Evolutionary conservation across 2,888 invertebrate genomes (phyloP).

Genomic region (Antheraea assamensis): DNA sequence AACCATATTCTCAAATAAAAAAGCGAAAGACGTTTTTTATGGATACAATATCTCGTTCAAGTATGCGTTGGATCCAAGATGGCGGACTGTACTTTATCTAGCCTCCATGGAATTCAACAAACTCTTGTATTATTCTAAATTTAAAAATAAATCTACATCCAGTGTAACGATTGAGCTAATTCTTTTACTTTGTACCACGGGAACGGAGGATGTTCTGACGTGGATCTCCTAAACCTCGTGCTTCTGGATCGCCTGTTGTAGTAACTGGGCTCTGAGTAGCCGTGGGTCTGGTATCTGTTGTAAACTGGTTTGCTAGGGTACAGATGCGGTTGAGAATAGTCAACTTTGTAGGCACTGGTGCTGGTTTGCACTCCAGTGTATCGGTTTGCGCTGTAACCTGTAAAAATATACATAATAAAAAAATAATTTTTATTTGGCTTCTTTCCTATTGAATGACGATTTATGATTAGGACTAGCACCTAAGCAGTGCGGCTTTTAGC

Average conservation of each 20-base stretch:
- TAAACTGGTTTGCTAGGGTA: conserved; percentile 73
- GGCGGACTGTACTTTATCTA: conserved; percentile 45
- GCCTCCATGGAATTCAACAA: conserved; percentile 76
- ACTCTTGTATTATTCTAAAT: conserved; percentile 50
- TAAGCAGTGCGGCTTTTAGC: too few species aligned
- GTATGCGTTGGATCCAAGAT: conserved; percentile 75
- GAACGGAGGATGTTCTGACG: conserved; percentile 83
- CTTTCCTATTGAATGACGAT: neutral
- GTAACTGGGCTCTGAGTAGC: conserved; percentile 62
- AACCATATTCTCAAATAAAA: conserved; percentile 44
- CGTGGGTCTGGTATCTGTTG: conserved; percentile 72
- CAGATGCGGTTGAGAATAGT: conserved; percentile 73
- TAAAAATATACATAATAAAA: conserved; percentile 25
- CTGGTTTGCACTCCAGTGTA: conserved; percentile 71
- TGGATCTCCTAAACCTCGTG: conserved; percentile 63
- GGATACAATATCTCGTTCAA: conserved; percentile 45
- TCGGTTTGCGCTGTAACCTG: conserved; percentile 73
- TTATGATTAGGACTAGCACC: neutral
- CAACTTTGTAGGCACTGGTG: conserved; percentile 76
- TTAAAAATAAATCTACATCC: conserved; percentile 76
- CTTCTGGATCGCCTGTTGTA: conserved; percentile 75
- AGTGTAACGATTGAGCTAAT: conserved; percentile 85
- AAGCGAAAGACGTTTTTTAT: conserved; percentile 57
- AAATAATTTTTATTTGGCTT: neutral
- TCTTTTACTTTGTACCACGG: conserved; percentile 91